phyloP scores from a whole-genome alignment of 2,113 vertebrate species.

The Salvator merianae region DNA sequence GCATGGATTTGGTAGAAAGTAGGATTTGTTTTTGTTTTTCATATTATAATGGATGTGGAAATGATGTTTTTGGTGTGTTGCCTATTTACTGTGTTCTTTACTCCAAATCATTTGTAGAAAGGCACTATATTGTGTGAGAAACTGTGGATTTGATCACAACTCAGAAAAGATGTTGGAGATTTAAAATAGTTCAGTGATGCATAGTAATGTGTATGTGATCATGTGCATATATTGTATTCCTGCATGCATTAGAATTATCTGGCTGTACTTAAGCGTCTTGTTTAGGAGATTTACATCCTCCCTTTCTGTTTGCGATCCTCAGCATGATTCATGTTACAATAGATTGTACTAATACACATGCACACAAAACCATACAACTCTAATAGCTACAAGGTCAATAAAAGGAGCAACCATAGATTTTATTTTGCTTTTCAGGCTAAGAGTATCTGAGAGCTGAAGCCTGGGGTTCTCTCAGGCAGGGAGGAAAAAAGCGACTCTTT shows the following conservation, averaged over 20 bases:
- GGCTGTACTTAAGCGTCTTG: no score
- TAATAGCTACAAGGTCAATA: background rate
- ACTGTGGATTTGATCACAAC: background rate
- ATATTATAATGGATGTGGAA: background rate
- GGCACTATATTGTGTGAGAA: background rate
- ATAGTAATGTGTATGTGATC: no score
- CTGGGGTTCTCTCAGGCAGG: background rate
- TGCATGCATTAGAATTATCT: no score
- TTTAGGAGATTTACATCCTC: background rate
- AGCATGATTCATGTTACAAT: background rate
- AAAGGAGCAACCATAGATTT: background rate
- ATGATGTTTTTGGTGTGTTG: background rate
- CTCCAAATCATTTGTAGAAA: background rate
- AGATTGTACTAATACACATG: background rate
- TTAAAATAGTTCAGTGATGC: background rate
- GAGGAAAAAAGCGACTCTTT: background rate
- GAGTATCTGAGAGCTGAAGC: background rate
- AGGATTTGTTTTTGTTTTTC: background rate
- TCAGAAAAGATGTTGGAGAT: background rate
- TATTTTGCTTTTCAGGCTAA: background rate
- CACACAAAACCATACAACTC: background rate
- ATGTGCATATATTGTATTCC: no score
- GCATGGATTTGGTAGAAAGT: background rate
- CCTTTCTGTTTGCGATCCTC: background rate
- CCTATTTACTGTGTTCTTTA: background rate